Percentiles rank a stretch among this genome's conserved stretches.
phyloP scores from a whole-genome alignment of 2,888 invertebrate genomes.

The Hylaea fasciaria region DNA sequence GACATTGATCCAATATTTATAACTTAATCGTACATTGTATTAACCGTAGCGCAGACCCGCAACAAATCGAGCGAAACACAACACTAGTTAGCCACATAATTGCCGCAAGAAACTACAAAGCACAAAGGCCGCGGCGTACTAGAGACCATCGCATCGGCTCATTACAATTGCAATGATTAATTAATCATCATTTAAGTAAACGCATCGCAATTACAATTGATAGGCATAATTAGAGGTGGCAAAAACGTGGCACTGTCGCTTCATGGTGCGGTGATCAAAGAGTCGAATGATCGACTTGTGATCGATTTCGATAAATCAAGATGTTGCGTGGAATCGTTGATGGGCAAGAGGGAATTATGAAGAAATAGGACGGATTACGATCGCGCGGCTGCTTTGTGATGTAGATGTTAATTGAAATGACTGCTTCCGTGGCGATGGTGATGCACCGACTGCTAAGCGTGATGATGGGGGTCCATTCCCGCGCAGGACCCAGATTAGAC shows the following conservation, averaged over 20 bases:
- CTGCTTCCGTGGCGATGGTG: neutral
- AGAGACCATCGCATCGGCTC: slow-evolving; percentile 23
- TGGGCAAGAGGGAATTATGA: slow-evolving; percentile 3
- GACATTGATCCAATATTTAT: no score
- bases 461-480: no score
- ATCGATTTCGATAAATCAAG: slow-evolving; percentile 43
- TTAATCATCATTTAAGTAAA: slow-evolving; percentile 42
- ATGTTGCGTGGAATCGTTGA: slow-evolving; percentile 21
- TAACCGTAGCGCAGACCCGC: neutral
- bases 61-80: slow-evolving; percentile 30
- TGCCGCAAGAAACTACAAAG: slow-evolving; percentile 38
- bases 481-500: no score
- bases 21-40: neutral
- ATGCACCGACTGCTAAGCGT: no score
- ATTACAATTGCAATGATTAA: slow-evolving; percentile 30
- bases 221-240: slow-evolving; percentile 36
- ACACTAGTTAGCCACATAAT: slow-evolving; percentile 27
- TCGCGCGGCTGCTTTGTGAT: slow-evolving; percentile 8
- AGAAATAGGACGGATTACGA: neutral
- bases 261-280: slow-evolving; percentile 44
- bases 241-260: slow-evolving; percentile 39
- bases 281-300: slow-evolving; percentile 29
- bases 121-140: slow-evolving; percentile 26
- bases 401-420: neutral
- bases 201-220: slow-evolving; percentile 36